Evolutionary conservation across 2,797 vertebrate species (phyloP), one percentile per base, ranked within the genome.

Genomic region (Spondyliosoma cantharus): DNA sequence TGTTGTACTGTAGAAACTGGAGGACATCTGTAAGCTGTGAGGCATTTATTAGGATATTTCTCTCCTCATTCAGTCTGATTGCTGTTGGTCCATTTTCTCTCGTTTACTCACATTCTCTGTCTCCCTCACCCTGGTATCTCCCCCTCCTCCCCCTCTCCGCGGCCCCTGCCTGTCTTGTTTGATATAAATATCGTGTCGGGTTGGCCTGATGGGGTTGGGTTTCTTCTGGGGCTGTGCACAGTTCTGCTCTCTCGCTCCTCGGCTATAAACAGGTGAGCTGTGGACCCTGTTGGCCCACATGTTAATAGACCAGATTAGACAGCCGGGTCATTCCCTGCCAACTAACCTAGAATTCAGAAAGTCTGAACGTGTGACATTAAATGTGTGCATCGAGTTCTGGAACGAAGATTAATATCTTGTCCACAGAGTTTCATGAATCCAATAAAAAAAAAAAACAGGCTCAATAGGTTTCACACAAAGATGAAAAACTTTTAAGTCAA

Each of bases 141-240:
- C 29, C 59, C 62, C 76, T 67, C 86, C 49, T 24, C 78, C 84
- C 61, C 86, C 82, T 76, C 76, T 63, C 64, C 73, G 72, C 74
- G 82, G 87, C 88, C 86, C 74, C 71, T 59, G 80, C 75, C 90
- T 87, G 83, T 80, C 87, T 91, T 92, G 88, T 90, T 92, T 92
- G 91, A 91, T 95, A 94, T 94, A 95, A 95, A 95, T 95, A 95
- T 93, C 91, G 48, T 71, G 77, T 65, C n/a, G 70, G 86, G 87
- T 69, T 74, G 80, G 90, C 81, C 86, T 84, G 87, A 85, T 80
- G 87, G 93, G 88, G 77, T 94, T 77, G 86, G 84, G 92, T 95
- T 94, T 93, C 94, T 20, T 71, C 66, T 68, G 77, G 86, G 88
- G 80, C 85, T 57, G 76, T 65, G 73, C 84, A 86, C 91, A 90